Evolutionary conservation across 2,113 vertebrate genomes (phyloP).

Genomic region (Ciconia maguari): DNA sequence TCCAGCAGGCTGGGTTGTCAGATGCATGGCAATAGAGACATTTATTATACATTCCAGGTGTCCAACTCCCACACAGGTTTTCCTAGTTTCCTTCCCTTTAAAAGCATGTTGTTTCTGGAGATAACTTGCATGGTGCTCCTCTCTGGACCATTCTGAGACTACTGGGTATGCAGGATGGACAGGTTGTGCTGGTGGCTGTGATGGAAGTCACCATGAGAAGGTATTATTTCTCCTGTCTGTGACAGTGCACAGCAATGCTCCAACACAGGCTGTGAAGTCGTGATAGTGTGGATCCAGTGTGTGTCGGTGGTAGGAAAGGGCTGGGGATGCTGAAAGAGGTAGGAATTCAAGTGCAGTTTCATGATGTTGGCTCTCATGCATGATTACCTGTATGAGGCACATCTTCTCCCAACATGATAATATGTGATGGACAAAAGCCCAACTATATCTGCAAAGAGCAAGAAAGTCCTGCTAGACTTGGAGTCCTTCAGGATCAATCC

Average conservation of each 20-base stretch:
- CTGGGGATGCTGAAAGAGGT: background rate
- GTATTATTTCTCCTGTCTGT: background rate
- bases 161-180: background rate
- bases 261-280: background rate
- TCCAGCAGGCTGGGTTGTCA: background rate
- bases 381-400: fast-evolving
- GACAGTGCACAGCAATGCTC: background rate
- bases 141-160: background rate
- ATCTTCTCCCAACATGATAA: background rate
- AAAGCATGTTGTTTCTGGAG: fast-evolving
- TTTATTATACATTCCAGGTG: constrained; percentile 10
- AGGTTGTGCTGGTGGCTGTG: background rate
- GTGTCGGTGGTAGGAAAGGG: background rate
- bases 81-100: background rate
- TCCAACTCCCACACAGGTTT: background rate
- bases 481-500: background rate
- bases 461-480: background rate
- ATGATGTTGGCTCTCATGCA: background rate
- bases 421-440: background rate
- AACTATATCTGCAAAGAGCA: background rate
- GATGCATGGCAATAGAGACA: background rate
- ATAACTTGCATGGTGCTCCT: fast-evolving
- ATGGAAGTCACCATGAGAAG: background rate
- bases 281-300: background rate
- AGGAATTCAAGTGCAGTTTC: background rate